Evolutionary conservation across 2,888 invertebrate genomes (phyloP).

Genomic region (Trissolcus brochymenae): DNA sequence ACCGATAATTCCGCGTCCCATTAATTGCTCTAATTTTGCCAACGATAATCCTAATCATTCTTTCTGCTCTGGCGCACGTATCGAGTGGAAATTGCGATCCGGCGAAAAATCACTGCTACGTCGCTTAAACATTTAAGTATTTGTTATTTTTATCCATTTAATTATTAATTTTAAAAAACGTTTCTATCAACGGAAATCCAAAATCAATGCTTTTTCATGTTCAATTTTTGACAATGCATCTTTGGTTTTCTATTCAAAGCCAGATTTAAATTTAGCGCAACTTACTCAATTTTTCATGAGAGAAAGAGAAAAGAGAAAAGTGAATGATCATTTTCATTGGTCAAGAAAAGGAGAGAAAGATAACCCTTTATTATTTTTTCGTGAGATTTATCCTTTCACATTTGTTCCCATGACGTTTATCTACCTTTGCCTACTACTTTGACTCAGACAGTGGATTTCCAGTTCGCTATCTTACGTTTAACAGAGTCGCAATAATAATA

Average conservation of each 20-base stretch:
- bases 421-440: conserved; percentile 36
- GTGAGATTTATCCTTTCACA: conserved; percentile 27
- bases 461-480: conserved; percentile 40
- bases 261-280: too few relatives aligned
- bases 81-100: conserved; percentile 27
- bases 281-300: too few relatives aligned
- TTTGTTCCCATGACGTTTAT: conserved; percentile 35
- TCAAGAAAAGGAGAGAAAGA: conserved; percentile 12
- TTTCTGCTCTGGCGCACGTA: conserved; percentile 29
- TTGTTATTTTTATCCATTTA: too few relatives aligned
- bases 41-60: conserved; percentile 52
- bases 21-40: conserved; percentile 52
- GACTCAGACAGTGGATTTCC: conserved; percentile 43
- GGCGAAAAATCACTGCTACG: too few relatives aligned
- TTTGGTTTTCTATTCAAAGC: too few relatives aligned
- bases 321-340: neutral
- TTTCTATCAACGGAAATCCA: too few relatives aligned
- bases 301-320: neutral
- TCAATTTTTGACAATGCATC: too few relatives aligned
- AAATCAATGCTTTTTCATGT: too few relatives aligned
- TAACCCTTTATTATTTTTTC: conserved; percentile 24
- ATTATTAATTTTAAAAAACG: too few relatives aligned
- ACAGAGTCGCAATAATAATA: conserved; percentile 42
- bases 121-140: too few relatives aligned
- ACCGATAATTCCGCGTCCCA: conserved; percentile 52